These are phyloP conservation scores for Spicauda simplicius DNA, from an alignment of 2,888 invertebrate species.

Conservation along the genomic window DNA sequence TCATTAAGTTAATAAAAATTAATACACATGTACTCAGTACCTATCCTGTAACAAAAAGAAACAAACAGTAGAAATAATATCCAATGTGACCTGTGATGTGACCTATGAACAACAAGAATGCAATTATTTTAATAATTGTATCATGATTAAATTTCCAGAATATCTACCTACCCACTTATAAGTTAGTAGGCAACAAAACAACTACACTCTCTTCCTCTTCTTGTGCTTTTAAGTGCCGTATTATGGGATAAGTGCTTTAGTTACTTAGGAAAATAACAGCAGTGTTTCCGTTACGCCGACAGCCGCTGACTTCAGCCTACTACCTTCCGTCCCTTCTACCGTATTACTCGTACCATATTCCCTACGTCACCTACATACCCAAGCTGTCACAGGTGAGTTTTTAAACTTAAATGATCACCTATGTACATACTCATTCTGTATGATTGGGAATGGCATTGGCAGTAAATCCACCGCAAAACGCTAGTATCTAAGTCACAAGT, in stretches of 20 bases:
- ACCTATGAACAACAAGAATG: too few species aligned
- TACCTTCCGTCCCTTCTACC: conserved; percentile 71
- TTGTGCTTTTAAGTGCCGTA: background rate
- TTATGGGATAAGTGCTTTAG: conserved; percentile 8
- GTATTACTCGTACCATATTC: conserved; percentile 72
- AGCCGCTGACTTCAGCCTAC: conserved; percentile 77
- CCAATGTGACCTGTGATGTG: too few species aligned
- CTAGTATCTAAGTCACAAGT: background rate
- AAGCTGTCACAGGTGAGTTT: conserved; percentile 77
- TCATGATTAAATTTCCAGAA: too few species aligned
- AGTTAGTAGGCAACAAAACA: too few species aligned
- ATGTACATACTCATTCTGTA: conserved; percentile 28
- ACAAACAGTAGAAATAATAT: too few species aligned
- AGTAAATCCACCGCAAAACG: conserved; percentile 7
- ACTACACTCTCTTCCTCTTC: conserved; percentile 7
- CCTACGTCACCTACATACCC: conserved; percentile 74
- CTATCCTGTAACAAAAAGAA: too few species aligned
- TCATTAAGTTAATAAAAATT: too few species aligned
- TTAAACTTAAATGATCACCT: conserved; percentile 16
- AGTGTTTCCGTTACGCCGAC: conserved; percentile 53
- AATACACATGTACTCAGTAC: background rate
- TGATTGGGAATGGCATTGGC: conserved; percentile 23
- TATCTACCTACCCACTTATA: too few species aligned
- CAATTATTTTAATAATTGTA: too few species aligned
- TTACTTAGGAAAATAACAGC: conserved; percentile 18